Percentiles rank a stretch among this genome's conserved stretches.
These are phyloP conservation scores for Agrochola macilenta DNA, from an alignment of 2,888 invertebrate genomes.

Conservation along the genomic window DNA sequence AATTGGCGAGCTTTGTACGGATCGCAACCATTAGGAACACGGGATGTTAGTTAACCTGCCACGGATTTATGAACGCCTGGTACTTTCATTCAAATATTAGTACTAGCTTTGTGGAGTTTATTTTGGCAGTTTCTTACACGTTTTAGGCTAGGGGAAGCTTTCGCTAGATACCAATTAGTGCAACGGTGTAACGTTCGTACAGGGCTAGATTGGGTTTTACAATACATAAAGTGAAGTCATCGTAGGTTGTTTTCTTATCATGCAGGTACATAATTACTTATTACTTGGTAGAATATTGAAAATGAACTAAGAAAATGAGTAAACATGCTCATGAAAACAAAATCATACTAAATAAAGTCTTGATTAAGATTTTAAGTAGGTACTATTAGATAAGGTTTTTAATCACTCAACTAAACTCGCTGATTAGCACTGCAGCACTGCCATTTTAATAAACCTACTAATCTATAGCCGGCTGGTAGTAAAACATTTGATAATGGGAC, in stretches of 20 bases:
- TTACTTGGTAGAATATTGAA: not conserved
- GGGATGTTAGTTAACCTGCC: constrained; percentile 55
- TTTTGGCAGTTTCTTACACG: constrained; percentile 23
- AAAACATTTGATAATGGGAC: constrained; percentile 1
- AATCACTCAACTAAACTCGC: constrained; percentile 9
- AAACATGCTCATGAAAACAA: not conserved
- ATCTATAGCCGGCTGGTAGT: not conserved
- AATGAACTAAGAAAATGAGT: not conserved
- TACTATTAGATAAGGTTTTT: not conserved
- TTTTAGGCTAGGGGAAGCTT: not conserved
- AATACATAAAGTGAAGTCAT: not conserved
- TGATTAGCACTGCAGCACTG: not conserved
- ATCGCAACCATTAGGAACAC: constrained; percentile 41
- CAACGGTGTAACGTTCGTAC: not conserved
- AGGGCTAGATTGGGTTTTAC: too few relatives aligned
- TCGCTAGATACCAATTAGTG: constrained; percentile 12
- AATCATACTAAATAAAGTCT: not conserved
- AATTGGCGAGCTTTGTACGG: constrained; percentile 66
- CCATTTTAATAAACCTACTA: not conserved
- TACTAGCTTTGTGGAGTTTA: not conserved
- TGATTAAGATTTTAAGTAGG: not conserved
- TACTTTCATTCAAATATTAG: constrained; percentile 43
- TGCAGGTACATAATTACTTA: not conserved
- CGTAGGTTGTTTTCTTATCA: not conserved
- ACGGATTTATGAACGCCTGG: constrained; percentile 49